Base-by-base conservation (phyloP, 2,113 vertebrate genomes). In the Ptyas mucosa region DNA sequence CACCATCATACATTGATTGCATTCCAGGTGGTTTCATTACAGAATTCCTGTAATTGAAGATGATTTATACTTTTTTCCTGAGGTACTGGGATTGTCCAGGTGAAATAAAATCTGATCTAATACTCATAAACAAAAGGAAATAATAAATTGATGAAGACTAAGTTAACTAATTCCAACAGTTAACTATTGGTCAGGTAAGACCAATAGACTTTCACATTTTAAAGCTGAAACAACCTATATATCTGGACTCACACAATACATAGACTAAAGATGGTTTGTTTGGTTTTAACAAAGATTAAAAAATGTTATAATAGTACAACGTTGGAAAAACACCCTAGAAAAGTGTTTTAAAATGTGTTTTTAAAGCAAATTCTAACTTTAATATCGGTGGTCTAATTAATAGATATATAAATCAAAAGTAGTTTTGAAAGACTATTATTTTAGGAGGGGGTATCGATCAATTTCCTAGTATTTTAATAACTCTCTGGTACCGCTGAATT, bases 331-430 rank as follows among this genome's bases (percentile, higher is more conserved):
- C 14, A 52, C 43, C 21, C 9, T 23, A 11, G 43, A 26, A 49
- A 86, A 86, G 23, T 9, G 0, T 46, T 43, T 46, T 46, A 14
- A 49, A 86, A 49, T 23, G 85, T 26, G 12, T 49, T 24, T 86
- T 14, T 49, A 24, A 86, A 49, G 85, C 11, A 12, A 49, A 14
- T 26, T 26, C 39, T 86, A 49, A 23, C 46, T 85, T 85, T 86
- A 86, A 26, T 46, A 51, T 24, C n/a, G n/a, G 89, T 12, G 85
- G 92, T 96, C 89, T 96, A 91, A 93, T 95, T 96, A 89, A 93
- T 95, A 90, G 88, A 75, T 55, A 92, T 8, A 95, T 90, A 64
- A 94, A 92, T 90, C 64, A 52, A 29, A 90, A 93, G 55, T 92
- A n/a, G 92, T 95, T 94, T 93, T 29, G 57, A 94, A 93, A 90